Base-by-base conservation (phyloP, 2,113 vertebrate genomes). In the Silurus glanis region DNA sequence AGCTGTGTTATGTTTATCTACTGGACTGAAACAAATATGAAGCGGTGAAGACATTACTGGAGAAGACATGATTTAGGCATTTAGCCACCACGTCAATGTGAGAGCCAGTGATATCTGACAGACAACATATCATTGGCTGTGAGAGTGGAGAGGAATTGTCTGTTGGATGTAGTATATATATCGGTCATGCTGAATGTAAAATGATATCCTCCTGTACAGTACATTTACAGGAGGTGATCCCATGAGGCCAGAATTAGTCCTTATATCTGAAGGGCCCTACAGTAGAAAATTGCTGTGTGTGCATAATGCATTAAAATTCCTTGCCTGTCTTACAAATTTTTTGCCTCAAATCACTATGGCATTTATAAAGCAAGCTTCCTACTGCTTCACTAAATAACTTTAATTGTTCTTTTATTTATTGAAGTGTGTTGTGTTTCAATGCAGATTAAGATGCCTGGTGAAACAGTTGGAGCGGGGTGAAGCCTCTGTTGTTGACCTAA, bases 381-480 rank as follows among this genome's bases (percentile, higher is more conserved):
- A 21, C 23, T 8, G 59, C 8, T 55, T 84, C 28, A 14, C 19
- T 28, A 83, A 56, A 45, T 23, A 28, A 25, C 51, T 78, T 16
- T 28, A 5, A 8, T 74, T 71, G 2, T 51, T 23, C 25, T 28
- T 64, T 17, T 67, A 45, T 80, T 56, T 47, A 61, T 69, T 25
- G 58, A 87, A 25, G 0, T 53, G 37, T 74, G 37, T 74, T 85
- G 9, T 87, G 28, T 75, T 85, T 64, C 2, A 37, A 85, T 88
- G 9, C 90, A 99, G 98, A 88, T 93, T 99, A 85, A 91, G 97
- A 67, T 97, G 96, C 92, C 93, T 99, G 91, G 95, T 99, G 84
- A 98, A 99, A 87, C 98, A 98, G 55, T 90, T 99, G 89, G 97
- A 99, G 71, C 94, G 96, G 90, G 98, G 97, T 0, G 97, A 98